Evolutionary conservation across 2,797 vertebrate species (phyloP), one percentile per base, ranked within the genome.

Genomic region (Adelosebastes latens): DNA sequence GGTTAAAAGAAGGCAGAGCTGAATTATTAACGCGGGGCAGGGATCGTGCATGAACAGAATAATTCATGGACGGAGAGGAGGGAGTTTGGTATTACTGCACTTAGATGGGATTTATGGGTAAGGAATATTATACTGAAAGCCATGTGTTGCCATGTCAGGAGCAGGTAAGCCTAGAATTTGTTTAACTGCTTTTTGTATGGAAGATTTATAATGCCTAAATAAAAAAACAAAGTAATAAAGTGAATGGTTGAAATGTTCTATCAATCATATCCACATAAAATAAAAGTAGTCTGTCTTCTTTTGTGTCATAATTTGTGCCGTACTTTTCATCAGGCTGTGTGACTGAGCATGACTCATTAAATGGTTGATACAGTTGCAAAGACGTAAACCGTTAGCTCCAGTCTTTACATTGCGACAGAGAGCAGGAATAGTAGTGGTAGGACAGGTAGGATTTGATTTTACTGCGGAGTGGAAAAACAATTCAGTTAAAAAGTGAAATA

Each of bases 1-100:
- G 88, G 92, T 91, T 94, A 92, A 92, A 88, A 92, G 88, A 86
- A 75, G 85, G 83, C 83, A 82, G 77, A 65, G 52, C 34, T 25
- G 81, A 91, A 94, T 93, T 93, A 94, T 93, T 93, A 75, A 95
- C 85, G 81, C 1, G 18, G 85, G 74, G 77, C 73, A 80, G 60
- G 36, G 85, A 87, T 85, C 24, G 5, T 24, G 71, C 76, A 69
- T 49, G 75, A 79, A 42, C 68, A 65, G 91, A 93, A 92, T 92
- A 88, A 91, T 89, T 91, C 83, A 92, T 86, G 77, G 36, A 52
- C 2, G 14, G 34, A 53, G 76, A 53, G n/a, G n/a, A 24, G 80
- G 75, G 59, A 42, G 61, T 13, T 67, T 22, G 7, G 32, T 63
- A 31, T 82, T 46, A 27, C 72, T 55, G 60, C 25, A 63, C 27